Percentiles rank a stretch among this genome's conserved stretches.
These are phyloP conservation scores for Chamaedrilus cognettii DNA, from an alignment of 2,888 invertebrate species.

Conservation along the genomic window DNA sequence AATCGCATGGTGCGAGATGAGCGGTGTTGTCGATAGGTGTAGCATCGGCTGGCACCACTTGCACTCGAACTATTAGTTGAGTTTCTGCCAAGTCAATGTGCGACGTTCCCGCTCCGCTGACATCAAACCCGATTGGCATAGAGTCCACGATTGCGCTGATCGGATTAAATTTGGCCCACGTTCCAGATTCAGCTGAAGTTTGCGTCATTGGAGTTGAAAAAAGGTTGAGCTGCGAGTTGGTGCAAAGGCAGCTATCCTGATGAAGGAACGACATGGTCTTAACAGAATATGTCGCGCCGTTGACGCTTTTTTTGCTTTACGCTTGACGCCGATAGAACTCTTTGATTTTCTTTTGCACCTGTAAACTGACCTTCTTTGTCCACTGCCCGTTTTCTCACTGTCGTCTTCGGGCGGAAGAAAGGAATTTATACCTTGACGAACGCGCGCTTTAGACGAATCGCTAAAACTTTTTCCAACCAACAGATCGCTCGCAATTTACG, in stretches of 20 bases:
- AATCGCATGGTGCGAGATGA: not conserved
- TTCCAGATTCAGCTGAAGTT: not conserved
- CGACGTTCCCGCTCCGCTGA: not conserved
- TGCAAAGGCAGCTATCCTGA: conserved; percentile 1
- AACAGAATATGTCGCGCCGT: not conserved
- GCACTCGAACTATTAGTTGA: too few relatives aligned
- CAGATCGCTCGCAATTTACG: not conserved
- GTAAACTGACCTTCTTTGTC: not conserved
- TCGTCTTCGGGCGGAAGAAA: not conserved
- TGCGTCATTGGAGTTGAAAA: not conserved
- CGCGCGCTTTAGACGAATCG: not conserved
- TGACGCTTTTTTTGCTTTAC: not conserved
- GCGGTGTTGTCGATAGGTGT: not conserved
- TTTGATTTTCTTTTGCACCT: too few relatives aligned
- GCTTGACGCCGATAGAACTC: not conserved
- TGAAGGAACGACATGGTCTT: not conserved
- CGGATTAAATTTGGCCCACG: not conserved
- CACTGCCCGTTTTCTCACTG: not conserved
- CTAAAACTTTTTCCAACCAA: not conserved
- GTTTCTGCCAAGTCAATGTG: conserved; percentile 1
- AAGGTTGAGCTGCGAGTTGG: not conserved
- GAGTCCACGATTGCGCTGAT: not conserved
- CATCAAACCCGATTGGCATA: not conserved
- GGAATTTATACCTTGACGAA: not conserved
- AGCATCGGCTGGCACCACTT: not conserved